These are phyloP conservation scores for Octopus bimaculoides DNA, from an alignment of 1,140 invertebrate genomes.

Conservation along the genomic window DNA sequence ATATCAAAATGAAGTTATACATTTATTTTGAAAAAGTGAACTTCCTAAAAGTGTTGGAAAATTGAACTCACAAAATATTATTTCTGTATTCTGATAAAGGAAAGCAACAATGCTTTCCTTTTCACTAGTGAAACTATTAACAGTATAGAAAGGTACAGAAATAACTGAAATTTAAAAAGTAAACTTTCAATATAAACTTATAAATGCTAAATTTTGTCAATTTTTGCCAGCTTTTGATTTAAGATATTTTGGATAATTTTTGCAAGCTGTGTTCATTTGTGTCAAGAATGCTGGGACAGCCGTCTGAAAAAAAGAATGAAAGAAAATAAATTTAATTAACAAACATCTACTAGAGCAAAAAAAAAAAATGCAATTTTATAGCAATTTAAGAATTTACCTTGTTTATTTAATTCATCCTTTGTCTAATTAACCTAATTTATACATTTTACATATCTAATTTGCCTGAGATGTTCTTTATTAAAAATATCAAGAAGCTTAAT, in stretches of 20 bases:
- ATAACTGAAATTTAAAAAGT: no score
- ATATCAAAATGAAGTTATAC: no score
- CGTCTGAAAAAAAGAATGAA: slow-evolving; percentile 37
- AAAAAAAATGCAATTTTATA: not conserved
- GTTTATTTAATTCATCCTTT: not conserved
- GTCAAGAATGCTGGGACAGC: slow-evolving; percentile 50
- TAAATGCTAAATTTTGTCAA: not conserved
- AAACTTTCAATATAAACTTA: not conserved
- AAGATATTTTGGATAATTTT: slow-evolving; percentile 41
- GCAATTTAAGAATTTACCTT: not conserved
- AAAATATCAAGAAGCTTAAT: not conserved
- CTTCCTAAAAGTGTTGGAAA: no score
- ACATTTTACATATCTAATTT: not conserved
- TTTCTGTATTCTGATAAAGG: no score
- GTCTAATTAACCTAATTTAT: not conserved
- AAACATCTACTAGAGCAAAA: no score
- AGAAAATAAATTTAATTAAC: not conserved
- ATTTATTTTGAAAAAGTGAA: no score
- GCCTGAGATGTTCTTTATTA: not conserved
- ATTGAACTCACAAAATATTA: no score
- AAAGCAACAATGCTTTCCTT: no score
- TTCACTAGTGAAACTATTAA: no score
- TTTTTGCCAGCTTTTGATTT: slow-evolving; percentile 11
- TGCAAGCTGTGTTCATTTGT: slow-evolving; percentile 49
- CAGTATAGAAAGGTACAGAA: no score